phyloP scores from a whole-genome alignment of 2,113 vertebrate species.

The Eulemur macaco region DNA sequence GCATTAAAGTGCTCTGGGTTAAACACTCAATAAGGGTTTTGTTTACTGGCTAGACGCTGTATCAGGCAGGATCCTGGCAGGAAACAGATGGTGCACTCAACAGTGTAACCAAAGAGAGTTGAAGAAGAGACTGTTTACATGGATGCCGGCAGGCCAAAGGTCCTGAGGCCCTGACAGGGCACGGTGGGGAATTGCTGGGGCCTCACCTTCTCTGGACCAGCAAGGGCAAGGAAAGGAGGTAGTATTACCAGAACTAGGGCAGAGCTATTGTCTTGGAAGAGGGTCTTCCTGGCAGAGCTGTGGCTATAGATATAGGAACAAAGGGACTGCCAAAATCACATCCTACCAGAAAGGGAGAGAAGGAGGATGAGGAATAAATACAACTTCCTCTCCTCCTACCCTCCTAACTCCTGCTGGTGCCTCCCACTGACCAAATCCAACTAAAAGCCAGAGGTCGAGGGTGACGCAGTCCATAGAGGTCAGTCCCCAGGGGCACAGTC shows the following conservation, averaged over 20 bases:
- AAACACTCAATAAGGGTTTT: conserved; percentile 58
- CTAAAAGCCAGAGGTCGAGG: background rate
- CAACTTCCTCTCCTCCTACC: background rate
- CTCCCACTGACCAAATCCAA: background rate
- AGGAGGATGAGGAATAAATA: background rate
- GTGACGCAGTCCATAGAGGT: background rate
- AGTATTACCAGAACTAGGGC: background rate
- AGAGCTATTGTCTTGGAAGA: background rate
- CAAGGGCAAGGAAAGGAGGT: background rate
- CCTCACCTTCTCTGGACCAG: background rate
- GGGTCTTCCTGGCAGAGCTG: background rate
- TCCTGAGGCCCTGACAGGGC: background rate
- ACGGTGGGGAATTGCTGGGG: background rate
- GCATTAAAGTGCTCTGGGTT: conserved; percentile 56
- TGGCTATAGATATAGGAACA: background rate
- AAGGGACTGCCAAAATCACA: background rate
- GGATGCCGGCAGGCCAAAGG: background rate
- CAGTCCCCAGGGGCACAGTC: background rate
- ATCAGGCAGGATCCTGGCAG: conserved; percentile 63
- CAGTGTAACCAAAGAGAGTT: conserved; percentile 36
- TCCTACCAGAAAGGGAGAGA: background rate
- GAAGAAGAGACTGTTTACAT: conserved; percentile 65
- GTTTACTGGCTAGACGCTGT: conserved; percentile 64
- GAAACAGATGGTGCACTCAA: conserved; percentile 74
- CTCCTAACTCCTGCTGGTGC: background rate